A percentile compares a stretch with the other conserved stretches of the same genome.
Evolutionary conservation across 2,888 invertebrate genomes (phyloP).

Genomic region (Dione vanillae): DNA sequence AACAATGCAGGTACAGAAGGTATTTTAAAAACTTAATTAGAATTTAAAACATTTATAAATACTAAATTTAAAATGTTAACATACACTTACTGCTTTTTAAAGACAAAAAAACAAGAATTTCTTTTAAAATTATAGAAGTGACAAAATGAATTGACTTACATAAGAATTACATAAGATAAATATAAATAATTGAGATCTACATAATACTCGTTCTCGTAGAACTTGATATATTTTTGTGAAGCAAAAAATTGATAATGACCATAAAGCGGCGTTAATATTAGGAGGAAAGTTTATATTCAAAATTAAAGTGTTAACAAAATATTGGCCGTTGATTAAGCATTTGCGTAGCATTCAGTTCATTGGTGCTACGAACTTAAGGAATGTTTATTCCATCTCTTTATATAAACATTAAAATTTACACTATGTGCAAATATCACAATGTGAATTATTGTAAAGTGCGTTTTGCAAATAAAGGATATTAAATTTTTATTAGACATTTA

Average conservation of each 20-base stretch:
- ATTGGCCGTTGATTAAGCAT: too few relatives aligned
- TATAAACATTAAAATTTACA: not conserved
- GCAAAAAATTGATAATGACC: not conserved
- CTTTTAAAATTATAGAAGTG: not conserved
- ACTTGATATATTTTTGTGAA: not conserved
- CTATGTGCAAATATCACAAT: not conserved
- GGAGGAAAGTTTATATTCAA: too few relatives aligned
- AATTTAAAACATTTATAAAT: too few relatives aligned
- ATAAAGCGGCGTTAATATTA: too few relatives aligned
- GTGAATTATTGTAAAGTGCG: slow-evolving; percentile 8
- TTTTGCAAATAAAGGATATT: slow-evolving; percentile 24
- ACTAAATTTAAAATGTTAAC: too few relatives aligned
- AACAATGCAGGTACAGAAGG: slow-evolving; percentile 67
- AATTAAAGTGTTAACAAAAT: too few relatives aligned
- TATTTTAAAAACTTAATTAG: too few relatives aligned
- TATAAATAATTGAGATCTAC: too few relatives aligned
- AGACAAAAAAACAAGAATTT: too few relatives aligned
- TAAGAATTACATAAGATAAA: not conserved
- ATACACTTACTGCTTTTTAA: too few relatives aligned
- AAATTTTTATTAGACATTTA: slow-evolving; percentile 36
- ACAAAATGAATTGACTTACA: not conserved
- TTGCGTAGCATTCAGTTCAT: too few relatives aligned
- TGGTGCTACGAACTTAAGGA: not conserved
- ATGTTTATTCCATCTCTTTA: not conserved
- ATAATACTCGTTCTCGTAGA: too few relatives aligned